These are phyloP conservation scores for Acestrorhynchus altus DNA, from an alignment of 2,797 vertebrate genomes.

Conservation along the genomic window DNA sequence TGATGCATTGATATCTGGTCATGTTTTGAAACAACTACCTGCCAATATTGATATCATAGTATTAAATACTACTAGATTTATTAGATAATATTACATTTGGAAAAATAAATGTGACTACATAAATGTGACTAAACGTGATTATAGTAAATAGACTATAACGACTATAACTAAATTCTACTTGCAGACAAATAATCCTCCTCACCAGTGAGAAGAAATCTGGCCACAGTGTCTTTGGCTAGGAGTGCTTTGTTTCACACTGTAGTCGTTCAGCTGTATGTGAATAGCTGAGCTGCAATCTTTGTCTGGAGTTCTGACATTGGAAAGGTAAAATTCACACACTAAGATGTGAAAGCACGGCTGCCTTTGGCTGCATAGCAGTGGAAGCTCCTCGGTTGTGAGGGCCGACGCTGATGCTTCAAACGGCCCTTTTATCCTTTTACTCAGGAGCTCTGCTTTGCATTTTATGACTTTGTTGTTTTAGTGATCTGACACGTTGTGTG, in stretches of 20 bases:
- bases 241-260: neutral
- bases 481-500: constrained; percentile 32
- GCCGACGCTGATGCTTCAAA: constrained; percentile 29
- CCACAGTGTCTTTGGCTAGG: constrained; percentile 1
- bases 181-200: neutral
- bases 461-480: constrained; percentile 56
- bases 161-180: neutral
- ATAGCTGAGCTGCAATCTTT: constrained; percentile 7
- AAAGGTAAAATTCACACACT: constrained; percentile 18
- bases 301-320: constrained; percentile 3
- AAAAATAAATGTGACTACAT: no score
- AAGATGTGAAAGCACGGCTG: constrained; percentile 1
- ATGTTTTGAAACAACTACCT: no score
- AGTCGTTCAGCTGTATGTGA: neutral
- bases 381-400: constrained; percentile 21
- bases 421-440: constrained; percentile 31
- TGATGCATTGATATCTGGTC: no score
- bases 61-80: no score
- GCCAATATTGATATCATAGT: no score
- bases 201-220: neutral
- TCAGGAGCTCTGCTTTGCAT: constrained; percentile 34
- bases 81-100: no score
- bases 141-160: no score
- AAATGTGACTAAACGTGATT: no score
- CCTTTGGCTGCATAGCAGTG: constrained; percentile 9